Conservation (phyloP, 2,113 vertebrate species). For the Grus americana region DNA sequence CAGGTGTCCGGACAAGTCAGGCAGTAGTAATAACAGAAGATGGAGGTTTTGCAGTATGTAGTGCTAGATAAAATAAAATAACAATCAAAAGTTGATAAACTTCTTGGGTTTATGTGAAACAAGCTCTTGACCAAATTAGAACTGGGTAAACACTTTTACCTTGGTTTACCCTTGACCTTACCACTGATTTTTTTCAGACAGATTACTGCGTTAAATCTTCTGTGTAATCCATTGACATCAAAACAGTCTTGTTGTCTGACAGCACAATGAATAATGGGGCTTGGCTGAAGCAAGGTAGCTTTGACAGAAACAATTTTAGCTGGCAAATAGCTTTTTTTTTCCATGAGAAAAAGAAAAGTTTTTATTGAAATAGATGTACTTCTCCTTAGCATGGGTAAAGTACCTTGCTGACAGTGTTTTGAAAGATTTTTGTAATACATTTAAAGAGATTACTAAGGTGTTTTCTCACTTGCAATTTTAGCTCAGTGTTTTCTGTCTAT, state of each 20-base stretch:
- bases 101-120: background rate
- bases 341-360: background rate
- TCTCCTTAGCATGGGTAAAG: background rate
- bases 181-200: background rate
- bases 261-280: background rate
- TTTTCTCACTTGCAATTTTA: background rate
- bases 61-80: background rate
- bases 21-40: background rate
- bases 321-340: background rate
- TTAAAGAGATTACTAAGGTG: background rate
- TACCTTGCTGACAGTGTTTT: background rate
- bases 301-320: background rate
- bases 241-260: background rate
- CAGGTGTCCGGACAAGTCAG: background rate
- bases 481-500: background rate
- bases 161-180: background rate
- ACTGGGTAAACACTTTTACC: background rate
- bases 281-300: background rate
- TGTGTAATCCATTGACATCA: background rate
- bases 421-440: background rate
- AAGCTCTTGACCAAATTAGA: background rate
- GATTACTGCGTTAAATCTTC: background rate
- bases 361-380: background rate
- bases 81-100: background rate
- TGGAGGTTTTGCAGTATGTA: background rate